Conservation (phyloP, 2,113 vertebrate species). For the Eidolon helvum region DNA sequence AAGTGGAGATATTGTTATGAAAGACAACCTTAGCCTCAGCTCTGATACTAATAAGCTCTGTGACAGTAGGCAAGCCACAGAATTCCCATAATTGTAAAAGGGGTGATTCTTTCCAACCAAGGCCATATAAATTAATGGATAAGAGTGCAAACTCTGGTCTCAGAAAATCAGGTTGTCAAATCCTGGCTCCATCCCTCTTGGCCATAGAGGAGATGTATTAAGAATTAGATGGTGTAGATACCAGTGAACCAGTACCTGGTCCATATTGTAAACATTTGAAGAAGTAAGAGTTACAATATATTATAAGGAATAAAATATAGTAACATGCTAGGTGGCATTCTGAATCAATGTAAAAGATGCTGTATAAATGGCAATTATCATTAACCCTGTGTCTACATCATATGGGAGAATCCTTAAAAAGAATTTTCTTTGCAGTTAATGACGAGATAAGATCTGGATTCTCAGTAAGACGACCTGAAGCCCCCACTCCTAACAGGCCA, state of each 20-base stretch:
- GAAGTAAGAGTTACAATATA: not conserved
- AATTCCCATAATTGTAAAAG: not conserved
- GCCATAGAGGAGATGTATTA: not conserved
- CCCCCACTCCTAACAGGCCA: not conserved
- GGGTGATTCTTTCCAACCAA: not conserved
- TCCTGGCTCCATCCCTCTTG: not conserved
- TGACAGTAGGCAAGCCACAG: not conserved
- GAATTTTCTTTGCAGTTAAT: not conserved
- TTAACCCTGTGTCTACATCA: not conserved
- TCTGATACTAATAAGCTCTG: not conserved
- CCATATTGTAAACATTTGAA: not conserved
- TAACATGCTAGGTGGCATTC: not conserved
- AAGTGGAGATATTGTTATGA: not conserved
- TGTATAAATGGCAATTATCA: not conserved
- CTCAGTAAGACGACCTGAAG: not conserved
- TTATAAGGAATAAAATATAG: not conserved
- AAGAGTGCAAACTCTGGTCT: not conserved
- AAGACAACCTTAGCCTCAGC: not conserved
- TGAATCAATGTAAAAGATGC: not conserved
- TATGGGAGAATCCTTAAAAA: not conserved
- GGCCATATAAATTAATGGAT: not conserved
- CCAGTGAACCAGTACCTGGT: not conserved
- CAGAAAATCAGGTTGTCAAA: not conserved
- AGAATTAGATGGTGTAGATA: not conserved
- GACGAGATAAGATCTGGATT: not conserved